These are phyloP conservation scores for Chelonus insularis DNA, from an alignment of 1,140 invertebrate species.

Conservation along the genomic window DNA sequence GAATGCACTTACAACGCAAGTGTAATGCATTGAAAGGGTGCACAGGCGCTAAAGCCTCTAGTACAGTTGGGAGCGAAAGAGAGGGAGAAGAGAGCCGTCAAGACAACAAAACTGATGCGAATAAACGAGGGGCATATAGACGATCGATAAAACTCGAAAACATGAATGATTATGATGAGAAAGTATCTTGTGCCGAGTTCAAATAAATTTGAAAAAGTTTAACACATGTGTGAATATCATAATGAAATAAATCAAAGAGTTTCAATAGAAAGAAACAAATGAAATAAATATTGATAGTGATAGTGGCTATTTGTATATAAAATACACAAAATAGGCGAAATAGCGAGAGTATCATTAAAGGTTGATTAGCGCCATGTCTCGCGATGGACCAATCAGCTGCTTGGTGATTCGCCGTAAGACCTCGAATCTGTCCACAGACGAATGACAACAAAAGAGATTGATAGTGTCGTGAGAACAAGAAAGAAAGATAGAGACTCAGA, in stretches of 20 bases:
- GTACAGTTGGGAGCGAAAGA: not conserved
- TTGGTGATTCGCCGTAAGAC: slow-evolving; percentile 45
- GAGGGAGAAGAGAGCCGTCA: not conserved
- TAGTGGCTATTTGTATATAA: too few relatives aligned
- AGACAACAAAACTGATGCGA: slow-evolving; percentile 7
- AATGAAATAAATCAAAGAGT: not conserved
- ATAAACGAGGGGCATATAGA: not conserved
- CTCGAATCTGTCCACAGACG: slow-evolving; percentile 50
- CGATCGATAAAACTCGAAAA: slow-evolving; percentile 18
- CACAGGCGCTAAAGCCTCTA: not conserved
- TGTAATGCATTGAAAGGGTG: not conserved
- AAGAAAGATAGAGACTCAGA: not conserved
- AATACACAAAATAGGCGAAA: not conserved
- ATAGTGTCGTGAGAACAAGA: slow-evolving; percentile 38
- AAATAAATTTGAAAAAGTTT: not conserved
- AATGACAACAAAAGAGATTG: slow-evolving; percentile 59
- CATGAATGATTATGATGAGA: slow-evolving; percentile 12
- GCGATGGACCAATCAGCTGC: slow-evolving; percentile 51
- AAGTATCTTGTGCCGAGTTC: not conserved
- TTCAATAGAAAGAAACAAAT: too few relatives aligned
- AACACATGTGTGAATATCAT: not conserved
- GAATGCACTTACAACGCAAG: not conserved
- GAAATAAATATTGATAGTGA: too few relatives aligned
- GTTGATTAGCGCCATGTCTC: slow-evolving; percentile 48
- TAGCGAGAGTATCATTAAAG: slow-evolving; percentile 28